A percentile compares a stretch with the other conserved stretches of the same genome.
These are phyloP conservation scores for Lepidochitona cinerea DNA, from an alignment of 2,888 invertebrate genomes.

Conservation along the genomic window DNA sequence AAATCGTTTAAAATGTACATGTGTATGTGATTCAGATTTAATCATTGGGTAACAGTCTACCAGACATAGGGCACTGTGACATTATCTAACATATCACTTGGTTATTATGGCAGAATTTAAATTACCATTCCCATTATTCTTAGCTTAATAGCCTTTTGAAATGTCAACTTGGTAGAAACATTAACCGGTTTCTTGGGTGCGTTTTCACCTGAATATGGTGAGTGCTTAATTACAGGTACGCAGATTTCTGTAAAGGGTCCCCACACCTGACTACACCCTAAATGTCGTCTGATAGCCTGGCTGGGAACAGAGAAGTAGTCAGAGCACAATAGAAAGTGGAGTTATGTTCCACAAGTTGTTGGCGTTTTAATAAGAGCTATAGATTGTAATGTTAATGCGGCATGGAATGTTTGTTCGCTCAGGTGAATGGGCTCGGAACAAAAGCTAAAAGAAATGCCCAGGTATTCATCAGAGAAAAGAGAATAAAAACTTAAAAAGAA, in stretches of 20 bases:
- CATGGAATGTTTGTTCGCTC: conserved; percentile 1
- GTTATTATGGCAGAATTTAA: too few species aligned
- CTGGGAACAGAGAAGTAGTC: background rate
- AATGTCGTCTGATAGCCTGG: background rate
- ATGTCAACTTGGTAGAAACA: too few species aligned
- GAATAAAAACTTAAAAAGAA: too few species aligned
- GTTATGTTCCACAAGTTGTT: background rate
- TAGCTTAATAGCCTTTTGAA: too few species aligned
- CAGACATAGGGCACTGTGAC: too few species aligned
- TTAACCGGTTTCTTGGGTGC: too few species aligned
- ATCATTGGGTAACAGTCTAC: too few species aligned
- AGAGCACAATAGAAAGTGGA: background rate
- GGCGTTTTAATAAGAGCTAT: background rate
- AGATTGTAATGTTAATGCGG: background rate
- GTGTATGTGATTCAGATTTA: too few species aligned
- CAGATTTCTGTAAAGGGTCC: background rate
- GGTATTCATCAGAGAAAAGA: background rate
- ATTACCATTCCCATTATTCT: too few species aligned
- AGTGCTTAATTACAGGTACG: background rate
- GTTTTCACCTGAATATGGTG: background rate
- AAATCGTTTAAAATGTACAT: too few species aligned
- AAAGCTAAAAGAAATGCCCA: background rate
- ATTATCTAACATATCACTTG: too few species aligned
- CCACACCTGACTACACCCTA: background rate
- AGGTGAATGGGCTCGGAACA: too few species aligned